These are phyloP conservation scores for Abrostola triplasia DNA, from an alignment of 2,888 invertebrate genomes.

Conservation along the genomic window DNA sequence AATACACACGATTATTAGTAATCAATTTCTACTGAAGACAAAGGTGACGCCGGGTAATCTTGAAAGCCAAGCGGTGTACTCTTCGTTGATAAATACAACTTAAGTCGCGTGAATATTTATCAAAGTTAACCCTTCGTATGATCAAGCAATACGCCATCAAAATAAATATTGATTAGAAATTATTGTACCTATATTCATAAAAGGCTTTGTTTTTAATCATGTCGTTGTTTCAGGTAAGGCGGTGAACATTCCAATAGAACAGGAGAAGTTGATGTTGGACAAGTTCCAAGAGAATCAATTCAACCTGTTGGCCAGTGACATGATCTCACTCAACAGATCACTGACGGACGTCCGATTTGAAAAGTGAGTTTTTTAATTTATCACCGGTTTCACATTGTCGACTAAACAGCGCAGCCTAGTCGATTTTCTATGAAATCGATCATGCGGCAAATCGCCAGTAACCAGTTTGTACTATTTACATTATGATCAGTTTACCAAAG, in stretches of 20 bases:
- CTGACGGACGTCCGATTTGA: slow-evolving; percentile 97
- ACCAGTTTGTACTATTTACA: neutral
- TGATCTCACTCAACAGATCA: slow-evolving; percentile 98
- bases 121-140: too few relatives aligned
- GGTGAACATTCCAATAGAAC: slow-evolving; percentile 96
- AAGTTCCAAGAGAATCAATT: slow-evolving; percentile 99
- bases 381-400: neutral
- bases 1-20: too few relatives aligned
- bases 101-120: too few relatives aligned
- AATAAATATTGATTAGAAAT: too few relatives aligned
- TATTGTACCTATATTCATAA: neutral
- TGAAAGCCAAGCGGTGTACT: too few relatives aligned
- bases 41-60: too few relatives aligned
- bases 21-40: too few relatives aligned
- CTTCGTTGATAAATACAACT: too few relatives aligned
- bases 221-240: slow-evolving; percentile 88
- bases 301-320: slow-evolving; percentile 98
- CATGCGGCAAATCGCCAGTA: neutral
- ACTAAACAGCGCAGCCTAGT: neutral
- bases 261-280: slow-evolving; percentile 96
- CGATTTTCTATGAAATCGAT: neutral
- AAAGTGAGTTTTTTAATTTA: slow-evolving; percentile 90
- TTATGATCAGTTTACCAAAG: neutral
- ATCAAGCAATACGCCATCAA: too few relatives aligned
- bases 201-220: slow-evolving; percentile 14